phyloP scores from a whole-genome alignment of 2,797 vertebrate genomes.

The Schizopygopsis pylzovi region DNA sequence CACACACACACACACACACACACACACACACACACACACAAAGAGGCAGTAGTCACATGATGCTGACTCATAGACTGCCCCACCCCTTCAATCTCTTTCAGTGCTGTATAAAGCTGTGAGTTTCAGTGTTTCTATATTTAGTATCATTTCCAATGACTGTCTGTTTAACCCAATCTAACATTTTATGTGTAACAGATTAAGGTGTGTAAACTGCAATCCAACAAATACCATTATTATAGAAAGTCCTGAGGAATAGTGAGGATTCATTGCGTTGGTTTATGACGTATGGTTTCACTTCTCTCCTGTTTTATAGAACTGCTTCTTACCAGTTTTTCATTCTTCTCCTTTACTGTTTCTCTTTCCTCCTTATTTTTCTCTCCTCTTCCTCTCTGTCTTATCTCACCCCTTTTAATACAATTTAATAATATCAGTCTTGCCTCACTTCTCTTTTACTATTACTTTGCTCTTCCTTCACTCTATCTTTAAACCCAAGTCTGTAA shows the following conservation, averaged over 20 bases:
- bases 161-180: background rate
- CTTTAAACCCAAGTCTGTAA: background rate
- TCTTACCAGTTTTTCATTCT: slow-evolving; percentile 39
- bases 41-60: slow-evolving; percentile 56
- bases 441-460: slow-evolving; percentile 33
- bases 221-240: background rate
- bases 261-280: background rate
- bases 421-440: background rate
- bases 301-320: slow-evolving; percentile 15
- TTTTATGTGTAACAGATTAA: background rate
- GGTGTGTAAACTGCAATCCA: background rate
- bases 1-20: slow-evolving; percentile 18
- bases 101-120: slow-evolving; percentile 53
- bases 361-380: slow-evolving; percentile 49
- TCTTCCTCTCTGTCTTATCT: slow-evolving; percentile 16
- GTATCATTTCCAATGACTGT: slow-evolving; percentile 8
- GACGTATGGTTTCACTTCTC: slow-evolving; percentile 36
- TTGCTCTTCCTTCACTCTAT: background rate
- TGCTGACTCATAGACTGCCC: slow-evolving; percentile 55
- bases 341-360: slow-evolving; percentile 49
- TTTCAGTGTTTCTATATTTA: slow-evolving; percentile 55
- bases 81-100: slow-evolving; percentile 57
- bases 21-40: slow-evolving; percentile 1
- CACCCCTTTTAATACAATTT: background rate
- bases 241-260: background rate